phyloP scores from a whole-genome alignment of 2,797 vertebrate species.

The Bovichtus diacanthus region DNA sequence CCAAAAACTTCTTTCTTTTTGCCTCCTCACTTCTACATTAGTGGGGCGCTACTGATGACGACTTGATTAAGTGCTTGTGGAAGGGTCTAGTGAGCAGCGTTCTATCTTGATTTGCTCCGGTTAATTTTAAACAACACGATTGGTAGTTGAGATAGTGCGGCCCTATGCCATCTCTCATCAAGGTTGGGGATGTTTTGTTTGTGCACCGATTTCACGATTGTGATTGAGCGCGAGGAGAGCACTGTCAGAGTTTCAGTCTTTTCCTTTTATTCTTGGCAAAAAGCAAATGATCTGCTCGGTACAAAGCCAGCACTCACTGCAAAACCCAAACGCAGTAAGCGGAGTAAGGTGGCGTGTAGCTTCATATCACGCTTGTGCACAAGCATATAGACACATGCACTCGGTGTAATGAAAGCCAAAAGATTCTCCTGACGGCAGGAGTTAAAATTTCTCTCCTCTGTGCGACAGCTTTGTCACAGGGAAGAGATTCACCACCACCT shows the following conservation, averaged over 20 bases:
- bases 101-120: slow-evolving; percentile 51
- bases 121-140: slow-evolving; percentile 51
- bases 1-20: slow-evolving; percentile 28
- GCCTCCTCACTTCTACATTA: slow-evolving; percentile 47
- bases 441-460: slow-evolving; percentile 77
- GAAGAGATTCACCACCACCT: slow-evolving; percentile 69
- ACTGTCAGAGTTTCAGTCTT: slow-evolving; percentile 47
- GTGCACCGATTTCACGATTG: slow-evolving; percentile 50
- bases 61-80: slow-evolving; percentile 68
- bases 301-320: slow-evolving; percentile 66
- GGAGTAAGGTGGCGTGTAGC: slow-evolving; percentile 48
- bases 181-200: slow-evolving; percentile 66
- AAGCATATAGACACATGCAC: not conserved
- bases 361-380: slow-evolving; percentile 17
- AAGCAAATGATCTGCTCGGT: slow-evolving; percentile 70
- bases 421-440: slow-evolving; percentile 70
- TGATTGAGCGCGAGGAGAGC: slow-evolving; percentile 44
- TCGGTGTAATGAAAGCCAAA: slow-evolving; percentile 68
- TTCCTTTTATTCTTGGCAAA: slow-evolving; percentile 61
- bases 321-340: slow-evolving; percentile 57
- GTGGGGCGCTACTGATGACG: slow-evolving; percentile 41
- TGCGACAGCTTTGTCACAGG: slow-evolving; percentile 72
- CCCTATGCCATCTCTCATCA: slow-evolving; percentile 39
- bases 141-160: slow-evolving; percentile 26
- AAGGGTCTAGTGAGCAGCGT: slow-evolving; percentile 29